These are phyloP conservation scores for Drosophila lacertosa DNA, from an alignment of 1,140 invertebrate species.

Conservation along the genomic window DNA sequence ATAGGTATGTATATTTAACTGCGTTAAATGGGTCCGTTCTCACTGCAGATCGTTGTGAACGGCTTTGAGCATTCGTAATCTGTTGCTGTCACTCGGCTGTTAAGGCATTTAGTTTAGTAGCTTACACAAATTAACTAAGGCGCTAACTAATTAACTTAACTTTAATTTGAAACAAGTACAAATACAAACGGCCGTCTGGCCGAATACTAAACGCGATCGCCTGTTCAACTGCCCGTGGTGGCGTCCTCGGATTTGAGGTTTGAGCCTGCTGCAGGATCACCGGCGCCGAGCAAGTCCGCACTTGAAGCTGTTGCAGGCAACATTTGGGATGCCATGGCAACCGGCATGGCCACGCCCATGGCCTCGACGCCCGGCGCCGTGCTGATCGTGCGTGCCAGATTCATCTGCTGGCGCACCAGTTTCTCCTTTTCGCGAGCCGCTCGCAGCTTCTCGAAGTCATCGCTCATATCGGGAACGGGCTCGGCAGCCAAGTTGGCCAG, in stretches of 20 bases:
- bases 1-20: slow-evolving; percentile 52
- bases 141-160: slow-evolving; percentile 52
- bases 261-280: slow-evolving; percentile 46
- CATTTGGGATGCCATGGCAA: slow-evolving; percentile 17
- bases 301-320: slow-evolving; percentile 49
- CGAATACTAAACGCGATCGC: slow-evolving; percentile 47
- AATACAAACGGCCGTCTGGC: slow-evolving; percentile 12
- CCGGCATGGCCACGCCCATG: slow-evolving; percentile 34
- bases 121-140: slow-evolving; percentile 58
- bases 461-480: slow-evolving; percentile 57
- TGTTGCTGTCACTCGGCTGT: slow-evolving; percentile 42
- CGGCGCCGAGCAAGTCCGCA: slow-evolving; percentile 50
- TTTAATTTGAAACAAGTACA: slow-evolving; percentile 27
- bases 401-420: slow-evolving; percentile 84
- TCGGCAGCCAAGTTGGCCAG: slow-evolving; percentile 34
- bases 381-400: slow-evolving; percentile 85
- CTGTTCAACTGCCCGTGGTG: slow-evolving; percentile 53
- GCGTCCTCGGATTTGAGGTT: slow-evolving; percentile 66
- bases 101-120: slow-evolving; percentile 45
- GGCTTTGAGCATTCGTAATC: slow-evolving; percentile 71
- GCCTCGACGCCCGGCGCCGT: slow-evolving; percentile 72
- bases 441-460: slow-evolving; percentile 86
- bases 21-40: slow-evolving; percentile 54
- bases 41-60: slow-evolving; percentile 52
- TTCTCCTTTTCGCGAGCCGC: slow-evolving; percentile 85